Evolutionary conservation across 1,140 invertebrate genomes (phyloP), one percentile per base, ranked within the genome.

Genomic region (Rhysida immarginata): DNA sequence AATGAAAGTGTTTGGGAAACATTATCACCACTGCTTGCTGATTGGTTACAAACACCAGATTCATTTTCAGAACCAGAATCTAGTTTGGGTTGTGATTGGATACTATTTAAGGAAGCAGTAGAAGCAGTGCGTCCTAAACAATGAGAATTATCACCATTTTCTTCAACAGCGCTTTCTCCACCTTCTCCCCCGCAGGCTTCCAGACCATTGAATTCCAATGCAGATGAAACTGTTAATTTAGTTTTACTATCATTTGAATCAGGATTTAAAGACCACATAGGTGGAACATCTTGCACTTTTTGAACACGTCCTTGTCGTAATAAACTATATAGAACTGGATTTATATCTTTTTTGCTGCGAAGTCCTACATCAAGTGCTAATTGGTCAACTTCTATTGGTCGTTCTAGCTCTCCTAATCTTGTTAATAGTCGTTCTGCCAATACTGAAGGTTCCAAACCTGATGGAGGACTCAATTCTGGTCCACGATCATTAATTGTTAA

Each of bases 281-380:
- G 60, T 46, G 65, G 64, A 46, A 54, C 51, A 23, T 64, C 58
- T 54, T 53, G 55, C 11, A 60, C 58, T 58, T 64, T 61, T 14
- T 26, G 58, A 16, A 67, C 58, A 11, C 60, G 54, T 26, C 61
- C 56, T 58, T 63, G 60, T 41, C 58, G 58, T 41, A 61, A 56
- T 54, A 68, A 54, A 8, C 56, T 58, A 42, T 68, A 68, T 23
- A 68, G 55, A 1, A 62, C 55, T 16, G 61, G 63, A 56, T 68
- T 68, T 11, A 66, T 64, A 26, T 66, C 63, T 46, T 63, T 61
- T 23, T 63, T 64, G 24, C 60, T 62, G 25, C 53, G 51, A 1
- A 64, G 58, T 45, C 64, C 63, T 21, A 67, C 52, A 46, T 45
- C 54, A 16, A 51, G 49, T 18, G 21, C 46, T 20, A 46, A 18